These are phyloP conservation scores for Linepithema humile DNA, from an alignment of 1,140 invertebrate species.

Conservation along the genomic window DNA sequence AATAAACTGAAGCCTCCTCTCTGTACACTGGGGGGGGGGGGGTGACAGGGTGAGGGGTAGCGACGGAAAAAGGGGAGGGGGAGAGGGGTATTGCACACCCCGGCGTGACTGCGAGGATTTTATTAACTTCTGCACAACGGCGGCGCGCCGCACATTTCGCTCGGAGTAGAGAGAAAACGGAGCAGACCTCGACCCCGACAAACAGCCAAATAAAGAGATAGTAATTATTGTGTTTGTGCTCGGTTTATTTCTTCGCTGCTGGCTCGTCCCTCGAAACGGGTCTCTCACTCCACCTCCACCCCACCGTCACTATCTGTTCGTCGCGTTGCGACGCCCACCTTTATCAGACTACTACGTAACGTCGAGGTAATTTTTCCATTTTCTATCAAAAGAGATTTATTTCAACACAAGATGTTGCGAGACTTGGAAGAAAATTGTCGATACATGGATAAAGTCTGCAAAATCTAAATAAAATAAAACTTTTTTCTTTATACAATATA, in stretches of 20 bases:
- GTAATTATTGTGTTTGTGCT: conserved; percentile 83
- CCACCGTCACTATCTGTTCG: not conserved
- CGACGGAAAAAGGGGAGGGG: conserved; percentile 48
- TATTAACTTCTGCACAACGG: conserved; percentile 83
- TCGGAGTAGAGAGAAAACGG: conserved; percentile 64
- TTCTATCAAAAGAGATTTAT: not conserved
- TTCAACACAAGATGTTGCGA: too few species aligned
- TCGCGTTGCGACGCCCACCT: conserved; percentile 1
- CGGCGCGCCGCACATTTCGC: conserved; percentile 70
- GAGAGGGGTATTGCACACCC: conserved; percentile 70
- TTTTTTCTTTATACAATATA: too few species aligned
- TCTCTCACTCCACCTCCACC: too few species aligned
- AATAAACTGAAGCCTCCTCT: conserved; percentile 81
- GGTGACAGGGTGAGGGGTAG: conserved; percentile 23
- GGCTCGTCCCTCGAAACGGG: conserved; percentile 60
- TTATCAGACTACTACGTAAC: conserved; percentile 55
- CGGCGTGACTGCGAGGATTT: conserved; percentile 80
- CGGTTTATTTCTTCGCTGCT: conserved; percentile 76
- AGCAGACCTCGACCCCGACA: conserved; percentile 74
- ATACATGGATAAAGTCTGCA: too few species aligned
- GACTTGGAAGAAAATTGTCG: not conserved
- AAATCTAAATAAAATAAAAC: too few species aligned
- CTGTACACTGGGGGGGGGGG: conserved; percentile 28
- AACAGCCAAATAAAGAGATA: conserved; percentile 83
- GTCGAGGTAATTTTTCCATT: not conserved